Base-by-base conservation (phyloP, 2,797 vertebrate species). In the Emys orbicularis region DNA sequence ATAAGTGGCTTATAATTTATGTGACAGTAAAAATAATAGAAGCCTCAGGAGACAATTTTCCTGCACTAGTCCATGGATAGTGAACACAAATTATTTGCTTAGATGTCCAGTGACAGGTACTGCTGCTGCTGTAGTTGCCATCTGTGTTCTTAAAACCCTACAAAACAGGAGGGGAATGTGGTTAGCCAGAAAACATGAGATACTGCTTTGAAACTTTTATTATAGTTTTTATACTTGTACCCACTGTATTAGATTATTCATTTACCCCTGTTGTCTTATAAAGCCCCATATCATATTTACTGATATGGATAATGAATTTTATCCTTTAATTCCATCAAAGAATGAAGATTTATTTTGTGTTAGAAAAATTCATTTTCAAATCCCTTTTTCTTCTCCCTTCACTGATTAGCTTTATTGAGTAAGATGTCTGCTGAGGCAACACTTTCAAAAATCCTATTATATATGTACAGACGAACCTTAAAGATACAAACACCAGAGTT, bases 1-100 rank as follows among this genome's bases (percentile, higher is more conserved):
- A 80, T 88, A 92, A 97, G 87, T 91, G 90, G 85, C 86, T 94
- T 89, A 93, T 91, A 94, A 95, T 96, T 96, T 97, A 92, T 92
- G 90, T 96, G 90, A 90, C 84, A n/a, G 13, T 50, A 93, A 59
- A 96, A 95, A 87, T 86, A 94, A 94, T 80, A 90, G 92, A 53
- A 94, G 47, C 12, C 82, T n/a, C 47, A 93, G 91, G 72, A 79
- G 91, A 86, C 94, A 97, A 95, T 97, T 94, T 93, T 25, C 57
- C 94, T 93, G 72, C 88, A 93, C 49, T 88, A 84, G 90, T 57
- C 83, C 90, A 79, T 94, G 96, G 44, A 91, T 90, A 89, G 27
- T 79, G 88, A 93, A 86, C 80, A 86, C 77, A 54, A 89, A 83
- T 88, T 93, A 93, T 94, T 96, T 96, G 90, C 93, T 97, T 91